A percentile compares a stretch with the other conserved stretches of the same genome.
phyloP scores from a whole-genome alignment of 2,888 invertebrate species.

The Pyralis farinalis region DNA sequence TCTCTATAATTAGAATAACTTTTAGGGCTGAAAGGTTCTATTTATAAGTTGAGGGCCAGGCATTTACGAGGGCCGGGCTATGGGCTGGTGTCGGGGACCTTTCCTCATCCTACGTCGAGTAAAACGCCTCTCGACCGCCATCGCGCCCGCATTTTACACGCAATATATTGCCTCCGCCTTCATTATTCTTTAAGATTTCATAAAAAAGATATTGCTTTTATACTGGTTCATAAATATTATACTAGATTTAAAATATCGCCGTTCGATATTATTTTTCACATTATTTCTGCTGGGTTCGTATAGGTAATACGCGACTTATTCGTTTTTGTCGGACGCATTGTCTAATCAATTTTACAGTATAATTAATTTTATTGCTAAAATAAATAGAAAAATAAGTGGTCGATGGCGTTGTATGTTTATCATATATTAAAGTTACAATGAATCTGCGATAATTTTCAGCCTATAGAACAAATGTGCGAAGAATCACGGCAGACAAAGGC shows the following conservation, averaged over 20 bases:
- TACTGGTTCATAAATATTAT: conserved; percentile 19
- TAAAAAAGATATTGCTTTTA: conserved; percentile 22
- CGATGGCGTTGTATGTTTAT: too few relatives aligned
- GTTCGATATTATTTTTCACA: neutral
- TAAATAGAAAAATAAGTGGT: too few relatives aligned
- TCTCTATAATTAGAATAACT: conserved; percentile 39
- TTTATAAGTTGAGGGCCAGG: conserved; percentile 28
- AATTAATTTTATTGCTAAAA: too few relatives aligned
- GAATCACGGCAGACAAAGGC: conserved; percentile 12
- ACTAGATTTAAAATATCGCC: conserved; percentile 17
- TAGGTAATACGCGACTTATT: too few relatives aligned
- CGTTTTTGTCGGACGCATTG: too few relatives aligned
- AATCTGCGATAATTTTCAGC: conserved; percentile 1
- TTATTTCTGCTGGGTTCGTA: too few relatives aligned
- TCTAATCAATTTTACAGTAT: too few relatives aligned
- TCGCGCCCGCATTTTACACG: conserved; percentile 20
- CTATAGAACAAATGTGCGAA: conserved; percentile 5
- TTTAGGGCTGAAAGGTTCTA: conserved; percentile 44
- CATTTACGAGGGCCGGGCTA: neutral
- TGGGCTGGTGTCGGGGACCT: conserved; percentile 12
- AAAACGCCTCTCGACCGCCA: conserved; percentile 21
- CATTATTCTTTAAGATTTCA: conserved; percentile 21
- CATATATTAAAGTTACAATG: neutral
- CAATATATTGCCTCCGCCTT: conserved; percentile 23
- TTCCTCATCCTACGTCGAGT: conserved; percentile 8